Conservation (phyloP, 1,140 invertebrate species). For the Zaprionus ornatus region DNA sequence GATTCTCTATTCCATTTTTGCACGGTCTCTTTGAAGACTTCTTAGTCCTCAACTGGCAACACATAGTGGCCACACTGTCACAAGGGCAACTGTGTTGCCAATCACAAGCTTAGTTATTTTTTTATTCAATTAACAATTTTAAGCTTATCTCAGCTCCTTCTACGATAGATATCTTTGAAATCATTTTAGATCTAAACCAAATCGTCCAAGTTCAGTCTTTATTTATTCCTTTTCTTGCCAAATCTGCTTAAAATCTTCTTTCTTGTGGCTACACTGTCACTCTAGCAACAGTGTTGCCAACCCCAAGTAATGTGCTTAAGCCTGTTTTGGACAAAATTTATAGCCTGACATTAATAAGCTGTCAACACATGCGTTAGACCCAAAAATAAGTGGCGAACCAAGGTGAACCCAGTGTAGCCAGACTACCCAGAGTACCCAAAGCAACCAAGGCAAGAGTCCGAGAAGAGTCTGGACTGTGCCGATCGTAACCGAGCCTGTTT, state of each 20-base stretch:
- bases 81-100: too few species aligned
- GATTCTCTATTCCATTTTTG: neutral
- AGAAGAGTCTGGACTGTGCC: neutral
- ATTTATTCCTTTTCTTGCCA: too few species aligned
- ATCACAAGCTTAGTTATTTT: too few species aligned
- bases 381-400: constrained; percentile 17
- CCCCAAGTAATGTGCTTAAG: constrained; percentile 6
- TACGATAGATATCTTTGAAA: too few species aligned
- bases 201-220: too few species aligned
- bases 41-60: neutral
- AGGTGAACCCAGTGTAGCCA: neutral
- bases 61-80: neutral
- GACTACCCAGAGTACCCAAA: neutral
- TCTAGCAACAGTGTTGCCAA: constrained; percentile 46
- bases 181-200: too few species aligned
- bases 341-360: constrained; percentile 81
- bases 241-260: neutral
- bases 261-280: neutral
- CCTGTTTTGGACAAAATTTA: constrained; percentile 60
- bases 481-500: constrained; percentile 48
- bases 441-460: neutral
- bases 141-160: too few species aligned
- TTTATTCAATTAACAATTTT: too few species aligned
- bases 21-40: neutral
- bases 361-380: constrained; percentile 81